Evolutionary conservation across 30 jellyfish, hydroid and myxozoan species (phyloP), one percentile per base, ranked within the genome.

Genomic region (Euphysa ruthae): DNA sequence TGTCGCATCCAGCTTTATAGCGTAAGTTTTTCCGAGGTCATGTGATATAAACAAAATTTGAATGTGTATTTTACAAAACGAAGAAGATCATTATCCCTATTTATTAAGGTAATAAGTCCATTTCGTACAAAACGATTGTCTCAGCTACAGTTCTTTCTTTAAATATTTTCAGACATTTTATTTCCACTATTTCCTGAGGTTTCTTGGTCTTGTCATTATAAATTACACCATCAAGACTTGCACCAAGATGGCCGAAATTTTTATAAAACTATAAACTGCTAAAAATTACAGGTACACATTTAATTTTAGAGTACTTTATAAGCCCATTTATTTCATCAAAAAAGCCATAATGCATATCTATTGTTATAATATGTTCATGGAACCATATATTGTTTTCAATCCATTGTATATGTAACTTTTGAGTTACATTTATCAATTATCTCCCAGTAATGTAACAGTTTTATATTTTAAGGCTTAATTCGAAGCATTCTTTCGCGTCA

Each of bases 171-270:
- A 71, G 77, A 35, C 84, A 71, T 49, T 71, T 71, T 14, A 71
- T 71, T 56, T 71, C 84, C 34, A 56, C 43, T 12, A 71, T 14
- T 22, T 75, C 84, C 38, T 54, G 29, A 32, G 43, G 26, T 12
- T 71, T 55, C 3, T 43, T 29, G 8, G 49, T 38, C 12, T 38
- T 19, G 56, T 57, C 63, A 19, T 10, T n/a, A n/a, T 15, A 43
- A 8, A 69, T 56, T 30, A 71, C 18, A 32, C 84, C 84, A 71
- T 71, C 84, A 55, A 75, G 84, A 66, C 78, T 55, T 13, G 84
- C 78, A 12, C 77, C 84, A 35, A 71, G 66, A 21, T 31, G 26
- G 16, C 75, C 66, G 43, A 24, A 71, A 33, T 25, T 6, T 23
- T 43, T 32, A 29, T 49, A 42, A 62, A 73, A 70, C 78, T 78